Evolutionary conservation across 2,113 vertebrate genomes (phyloP), one percentile per base, ranked within the genome.

Genomic region (Nesospiza acunhae): DNA sequence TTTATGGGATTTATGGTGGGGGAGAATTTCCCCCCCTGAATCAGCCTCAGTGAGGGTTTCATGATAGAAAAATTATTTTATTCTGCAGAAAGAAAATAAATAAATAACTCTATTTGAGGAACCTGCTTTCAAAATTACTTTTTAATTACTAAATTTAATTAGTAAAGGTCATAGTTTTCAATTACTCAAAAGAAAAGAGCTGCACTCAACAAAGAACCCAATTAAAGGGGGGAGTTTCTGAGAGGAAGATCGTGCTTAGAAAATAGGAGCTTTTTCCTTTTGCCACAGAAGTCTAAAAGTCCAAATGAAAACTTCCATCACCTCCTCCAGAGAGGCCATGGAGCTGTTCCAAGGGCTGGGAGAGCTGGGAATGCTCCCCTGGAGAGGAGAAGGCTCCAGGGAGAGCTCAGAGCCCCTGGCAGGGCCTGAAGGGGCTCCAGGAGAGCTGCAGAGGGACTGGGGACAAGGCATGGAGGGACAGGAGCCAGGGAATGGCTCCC

Each of bases 261-360:
- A 58, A 81, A n/a, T 0, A 19, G 27, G 31, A 46, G 23, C 14
- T 27, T 44, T 69, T 37, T 59, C 30, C 15, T 84, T 13, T 58
- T 41, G 10, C 4, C 60, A 13, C 2, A 8, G 4, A 77, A 67
- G 5, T 20, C 5, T 11, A 16, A 35, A 87, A 50, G 11, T 22
- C 21, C 27, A n/a, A 28, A 64, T 24, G 42, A 41, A 74, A 82
- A 49, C 4, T 41, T 88, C 28, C 28, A 53, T 39, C 63, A 12
- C 2, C 37, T 33, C 13, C 18, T 37, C 6, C 47, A 62, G 47
- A 46, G 64, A 27, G 15, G 1, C 27, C 55, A 4, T 0, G 4
- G 73, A 77, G 62, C 37, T 67, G 52, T 42, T 49, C 3, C 28
- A 55, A 55, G 33, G 22, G 27, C 47, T 86, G 72, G 62, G 62